Evolutionary conservation across 2,113 vertebrate species (phyloP).

Genomic region (Caracal caracal): DNA sequence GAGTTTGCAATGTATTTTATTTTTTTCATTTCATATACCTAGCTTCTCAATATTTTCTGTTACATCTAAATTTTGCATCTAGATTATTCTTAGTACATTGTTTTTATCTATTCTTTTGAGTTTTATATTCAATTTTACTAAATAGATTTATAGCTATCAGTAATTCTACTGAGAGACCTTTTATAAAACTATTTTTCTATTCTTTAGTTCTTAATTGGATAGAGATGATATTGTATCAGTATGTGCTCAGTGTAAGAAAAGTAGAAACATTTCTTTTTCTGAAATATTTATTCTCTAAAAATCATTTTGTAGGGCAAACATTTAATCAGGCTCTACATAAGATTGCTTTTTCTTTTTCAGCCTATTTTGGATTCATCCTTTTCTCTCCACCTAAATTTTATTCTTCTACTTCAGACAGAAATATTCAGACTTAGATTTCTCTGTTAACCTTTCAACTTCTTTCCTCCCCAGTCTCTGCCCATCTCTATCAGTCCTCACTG

Average conservation of each 20-base stretch:
- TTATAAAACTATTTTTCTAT: neutral
- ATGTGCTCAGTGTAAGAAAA: neutral
- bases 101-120: neutral
- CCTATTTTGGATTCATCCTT: neutral
- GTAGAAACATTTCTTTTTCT: neutral
- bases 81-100: neutral
- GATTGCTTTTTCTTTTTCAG: neutral
- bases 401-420: neutral
- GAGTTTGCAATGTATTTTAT: neutral
- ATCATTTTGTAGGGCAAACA: neutral
- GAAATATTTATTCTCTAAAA: slow-evolving; percentile 5
- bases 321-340: neutral
- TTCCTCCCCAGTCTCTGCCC: neutral
- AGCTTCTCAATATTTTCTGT: neutral
- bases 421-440: neutral
- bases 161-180: neutral
- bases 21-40: neutral
- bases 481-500: neutral
- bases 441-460: neutral
- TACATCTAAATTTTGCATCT: neutral
- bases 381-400: neutral
- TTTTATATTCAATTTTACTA: slow-evolving; percentile 17
- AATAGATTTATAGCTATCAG: neutral
- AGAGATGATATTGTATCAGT: neutral
- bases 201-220: neutral